phyloP scores from a whole-genome alignment of 2,113 vertebrate genomes.

The Antechinus flavipes region DNA sequence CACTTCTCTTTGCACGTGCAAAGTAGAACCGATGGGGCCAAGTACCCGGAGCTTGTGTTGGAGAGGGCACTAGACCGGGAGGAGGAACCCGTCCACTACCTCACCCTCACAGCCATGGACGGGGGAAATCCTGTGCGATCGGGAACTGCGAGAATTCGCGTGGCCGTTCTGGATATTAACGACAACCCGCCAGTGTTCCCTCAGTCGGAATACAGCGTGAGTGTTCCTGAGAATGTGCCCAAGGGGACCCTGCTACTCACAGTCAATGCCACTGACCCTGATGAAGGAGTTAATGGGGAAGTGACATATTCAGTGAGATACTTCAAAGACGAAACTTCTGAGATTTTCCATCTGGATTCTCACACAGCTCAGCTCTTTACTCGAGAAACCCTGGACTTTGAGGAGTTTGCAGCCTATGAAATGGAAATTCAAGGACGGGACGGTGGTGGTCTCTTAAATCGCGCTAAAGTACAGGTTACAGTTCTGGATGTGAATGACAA shows the following conservation, averaged over 20 bases:
- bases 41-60: conserved; percentile 77
- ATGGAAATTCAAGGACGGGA: conserved; percentile 81
- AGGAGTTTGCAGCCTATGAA: conserved; percentile 70
- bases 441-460: conserved; percentile 71
- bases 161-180: conserved; percentile 74
- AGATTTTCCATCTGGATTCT: conserved; percentile 71
- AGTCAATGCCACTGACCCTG: conserved; percentile 74
- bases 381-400: conserved; percentile 71
- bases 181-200: conserved; percentile 80
- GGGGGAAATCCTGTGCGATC: conserved; percentile 72
- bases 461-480: conserved; percentile 71
- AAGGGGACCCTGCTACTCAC: conserved; percentile 67
- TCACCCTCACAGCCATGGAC: conserved; percentile 76
- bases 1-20: conserved; percentile 83
- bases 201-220: conserved; percentile 73
- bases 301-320: conserved; percentile 80
- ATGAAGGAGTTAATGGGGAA: conserved; percentile 76
- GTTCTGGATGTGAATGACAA: conserved; percentile 83
- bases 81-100: conserved; percentile 56
- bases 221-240: conserved; percentile 62
- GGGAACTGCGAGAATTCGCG: conserved; percentile 67
- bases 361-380: conserved; percentile 69
- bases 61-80: conserved; percentile 77
- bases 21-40: conserved; percentile 68
- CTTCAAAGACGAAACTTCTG: conserved; percentile 62